Conservation (phyloP, 2,888 invertebrate genomes). For the Myopa testacea region DNA sequence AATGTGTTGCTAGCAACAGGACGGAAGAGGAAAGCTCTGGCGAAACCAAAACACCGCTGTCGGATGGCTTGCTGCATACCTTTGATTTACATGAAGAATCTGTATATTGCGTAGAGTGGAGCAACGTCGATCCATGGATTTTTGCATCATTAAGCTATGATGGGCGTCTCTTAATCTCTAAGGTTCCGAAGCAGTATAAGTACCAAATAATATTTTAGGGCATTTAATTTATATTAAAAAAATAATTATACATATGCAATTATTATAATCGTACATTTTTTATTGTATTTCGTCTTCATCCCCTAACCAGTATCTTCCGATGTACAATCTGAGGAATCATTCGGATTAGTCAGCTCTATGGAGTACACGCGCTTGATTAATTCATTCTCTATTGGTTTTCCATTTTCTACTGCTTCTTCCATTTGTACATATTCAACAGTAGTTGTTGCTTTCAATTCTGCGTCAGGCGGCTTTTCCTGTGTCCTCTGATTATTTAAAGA, state of each 20-base stretch:
- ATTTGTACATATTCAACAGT: constrained; percentile 68
- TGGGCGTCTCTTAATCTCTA: constrained; percentile 91
- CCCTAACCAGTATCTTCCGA: constrained; percentile 71
- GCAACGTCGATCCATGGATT: constrained; percentile 97
- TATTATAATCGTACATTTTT: no score
- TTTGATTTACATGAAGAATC: constrained; percentile 99
- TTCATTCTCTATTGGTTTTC: constrained; percentile 66
- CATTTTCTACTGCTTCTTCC: constrained; percentile 68
- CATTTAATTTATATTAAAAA: no score
- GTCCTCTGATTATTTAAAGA: constrained; percentile 14
- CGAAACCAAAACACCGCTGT: constrained; percentile 62
- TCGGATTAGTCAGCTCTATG: constrained; percentile 75
- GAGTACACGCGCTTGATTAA: constrained; percentile 70
- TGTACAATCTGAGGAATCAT: constrained; percentile 76
- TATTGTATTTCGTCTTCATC: not conserved
- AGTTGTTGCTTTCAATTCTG: constrained; percentile 54
- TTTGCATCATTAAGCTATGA: constrained; percentile 98
- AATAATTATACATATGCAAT: no score
- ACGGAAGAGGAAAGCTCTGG: constrained; percentile 32
- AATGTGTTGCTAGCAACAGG: constrained; percentile 69
- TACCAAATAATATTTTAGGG: constrained; percentile 87
- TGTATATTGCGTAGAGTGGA: constrained; percentile 98
- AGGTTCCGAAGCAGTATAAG: constrained; percentile 94
- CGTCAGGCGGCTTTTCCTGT: constrained; percentile 28
- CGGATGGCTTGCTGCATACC: constrained; percentile 90